A percentile compares a stretch with the other conserved stretches of the same genome.
phyloP scores from a whole-genome alignment of 1,140 invertebrate species.

The Neodiprion pinetum region DNA sequence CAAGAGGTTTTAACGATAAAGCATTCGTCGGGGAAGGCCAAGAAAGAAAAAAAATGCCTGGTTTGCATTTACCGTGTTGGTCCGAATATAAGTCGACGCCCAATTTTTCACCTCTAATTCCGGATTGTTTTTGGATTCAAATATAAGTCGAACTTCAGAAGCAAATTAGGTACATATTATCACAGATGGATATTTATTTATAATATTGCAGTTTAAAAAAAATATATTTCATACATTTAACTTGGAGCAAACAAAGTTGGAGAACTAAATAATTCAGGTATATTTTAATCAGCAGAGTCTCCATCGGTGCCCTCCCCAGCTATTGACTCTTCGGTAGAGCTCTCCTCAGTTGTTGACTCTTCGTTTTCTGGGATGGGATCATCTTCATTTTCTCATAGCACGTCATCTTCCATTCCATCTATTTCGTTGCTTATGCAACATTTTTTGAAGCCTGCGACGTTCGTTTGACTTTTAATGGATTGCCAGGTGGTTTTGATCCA shows the following conservation, averaged over 20 bases:
- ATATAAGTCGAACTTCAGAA: no score
- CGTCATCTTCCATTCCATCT: neutral
- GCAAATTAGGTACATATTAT: no score
- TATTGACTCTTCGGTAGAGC: neutral
- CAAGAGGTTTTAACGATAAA: no score
- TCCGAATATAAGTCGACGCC: no score
- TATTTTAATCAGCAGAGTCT: neutral
- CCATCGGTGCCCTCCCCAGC: neutral
- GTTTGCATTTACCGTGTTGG: no score
- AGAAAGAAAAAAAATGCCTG: no score
- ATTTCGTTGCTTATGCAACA: slow-evolving; percentile 22
- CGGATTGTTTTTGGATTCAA: no score
- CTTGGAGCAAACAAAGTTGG: neutral
- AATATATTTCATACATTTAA: neutral
- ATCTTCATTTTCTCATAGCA: neutral
- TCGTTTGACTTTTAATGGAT: neutral
- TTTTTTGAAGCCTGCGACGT: slow-evolving; percentile 13
- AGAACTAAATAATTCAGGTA: neutral
- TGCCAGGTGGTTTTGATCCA: slow-evolving; percentile 17
- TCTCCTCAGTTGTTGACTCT: neutral
- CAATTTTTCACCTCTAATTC: no score
- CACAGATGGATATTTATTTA: neutral
- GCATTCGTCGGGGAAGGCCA: no score
- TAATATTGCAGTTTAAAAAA: neutral
- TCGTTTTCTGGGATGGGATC: neutral